A percentile compares a stretch with the other conserved stretches of the same genome.
Evolutionary conservation across 2,113 vertebrate species (phyloP).

Genomic region (Theristicus caerulescens): DNA sequence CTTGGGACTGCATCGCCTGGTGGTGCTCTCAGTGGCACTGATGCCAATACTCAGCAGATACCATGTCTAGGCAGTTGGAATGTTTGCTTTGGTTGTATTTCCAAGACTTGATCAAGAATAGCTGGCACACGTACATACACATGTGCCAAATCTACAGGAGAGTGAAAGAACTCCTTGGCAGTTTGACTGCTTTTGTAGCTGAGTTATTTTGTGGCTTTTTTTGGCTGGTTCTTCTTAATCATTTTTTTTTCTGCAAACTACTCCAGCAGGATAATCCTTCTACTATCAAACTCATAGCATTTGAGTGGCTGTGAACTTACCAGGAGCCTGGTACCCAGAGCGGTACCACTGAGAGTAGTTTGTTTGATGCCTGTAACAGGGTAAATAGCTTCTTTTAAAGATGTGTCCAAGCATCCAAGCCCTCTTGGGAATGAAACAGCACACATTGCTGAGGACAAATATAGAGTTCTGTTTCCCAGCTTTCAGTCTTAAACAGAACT

Average conservation of each 20-base stretch:
- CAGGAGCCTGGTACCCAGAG: neutral
- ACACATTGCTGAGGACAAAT: neutral
- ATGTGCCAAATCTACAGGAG: neutral
- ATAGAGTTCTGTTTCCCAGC: neutral
- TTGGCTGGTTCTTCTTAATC: neutral
- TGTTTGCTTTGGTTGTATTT: constrained; percentile 20
- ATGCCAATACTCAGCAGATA: neutral
- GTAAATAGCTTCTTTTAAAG: neutral
- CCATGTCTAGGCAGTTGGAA: neutral
- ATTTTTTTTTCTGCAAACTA: neutral
- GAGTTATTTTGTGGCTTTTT: neutral
- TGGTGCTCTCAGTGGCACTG: neutral
- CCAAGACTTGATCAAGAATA: neutral
- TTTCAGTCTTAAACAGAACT: neutral
- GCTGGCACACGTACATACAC: neutral
- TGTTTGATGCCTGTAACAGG: neutral
- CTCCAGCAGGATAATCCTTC: neutral
- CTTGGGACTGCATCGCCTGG: neutral
- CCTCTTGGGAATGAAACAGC: neutral
- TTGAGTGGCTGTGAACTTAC: neutral
- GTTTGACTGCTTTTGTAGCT: neutral
- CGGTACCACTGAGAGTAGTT: neutral
- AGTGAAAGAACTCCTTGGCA: neutral
- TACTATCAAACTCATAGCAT: neutral
- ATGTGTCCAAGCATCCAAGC: neutral